Base-by-base conservation (phyloP, 2,113 vertebrate genomes). In the Oncorhynchus nerka region DNA sequence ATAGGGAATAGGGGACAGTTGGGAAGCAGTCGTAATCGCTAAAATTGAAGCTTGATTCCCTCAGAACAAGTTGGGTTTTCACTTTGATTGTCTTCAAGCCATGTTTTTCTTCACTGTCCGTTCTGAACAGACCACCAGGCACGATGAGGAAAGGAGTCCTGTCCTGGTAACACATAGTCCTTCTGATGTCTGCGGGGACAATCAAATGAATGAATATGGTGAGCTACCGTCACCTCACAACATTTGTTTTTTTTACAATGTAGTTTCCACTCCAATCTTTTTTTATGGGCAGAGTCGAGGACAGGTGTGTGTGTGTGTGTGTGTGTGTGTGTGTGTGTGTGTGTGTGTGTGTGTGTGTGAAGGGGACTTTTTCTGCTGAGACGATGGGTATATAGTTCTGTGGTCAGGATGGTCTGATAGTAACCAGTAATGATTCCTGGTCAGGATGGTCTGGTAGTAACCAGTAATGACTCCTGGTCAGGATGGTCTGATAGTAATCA, bases 41-140 rank as follows among this genome's bases (percentile, higher is more conserved):
- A 74, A 79, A 87, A 86, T 87, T 89, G 74, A 79, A 82, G 55
- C 61, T 61, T 71, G 80, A 78, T 78, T 87, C 85, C 76, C 74
- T 74, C 73, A 69, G 39, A 49, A 76, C 73, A 77, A 16, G 39
- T 34, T 57, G 49, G 69, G 26, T 75, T 79, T 67, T 62, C 64
- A 71, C 71, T 32, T 61, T 28, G 5, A 24, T 16, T 45, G 22
- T 30, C 20, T 68, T 61, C n/a, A 19, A 20, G 19, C 11, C 59
- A 4, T 68, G 55, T 79, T 74, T 13, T 84, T 75, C 26, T 64
- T 30, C 76, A 79, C 4, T 77, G 81, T 80, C 1, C 72, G 75
- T 89, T 80, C 78, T 80, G 75, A 20, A 66, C 65, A 15, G 49
- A 61, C 57, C 13, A 2, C 48, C 48, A 78, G 11, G 77, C 65